phyloP scores from a whole-genome alignment of 2,888 invertebrate species.

The Rhodophaea formosa region DNA sequence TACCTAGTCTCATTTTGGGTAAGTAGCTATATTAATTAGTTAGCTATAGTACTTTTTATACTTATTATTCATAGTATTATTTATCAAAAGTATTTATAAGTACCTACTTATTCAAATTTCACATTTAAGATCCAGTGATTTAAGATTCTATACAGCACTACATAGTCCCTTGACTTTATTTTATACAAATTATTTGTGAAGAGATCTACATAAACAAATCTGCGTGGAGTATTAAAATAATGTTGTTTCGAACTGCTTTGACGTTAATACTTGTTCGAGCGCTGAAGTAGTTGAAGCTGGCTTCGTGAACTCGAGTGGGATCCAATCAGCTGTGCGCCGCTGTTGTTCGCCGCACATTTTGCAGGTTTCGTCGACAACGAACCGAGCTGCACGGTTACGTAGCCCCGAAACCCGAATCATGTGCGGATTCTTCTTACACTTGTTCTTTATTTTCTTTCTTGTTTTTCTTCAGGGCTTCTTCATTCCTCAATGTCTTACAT shows the following conservation, averaged over 20 bases:
- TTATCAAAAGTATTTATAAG: too few species aligned
- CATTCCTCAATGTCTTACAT: background rate
- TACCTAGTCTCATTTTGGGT: too few species aligned
- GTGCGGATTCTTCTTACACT: slow-evolving; percentile 76
- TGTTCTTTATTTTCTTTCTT: slow-evolving; percentile 27
- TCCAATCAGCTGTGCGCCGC: slow-evolving; percentile 15
- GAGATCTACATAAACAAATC: too few species aligned
- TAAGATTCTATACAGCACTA: too few species aligned
- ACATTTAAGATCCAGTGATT: too few species aligned
- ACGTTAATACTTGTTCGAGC: background rate
- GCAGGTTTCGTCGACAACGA: slow-evolving; percentile 99
- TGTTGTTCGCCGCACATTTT: slow-evolving; percentile 84
- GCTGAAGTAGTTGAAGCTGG: background rate
- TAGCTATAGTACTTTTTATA: too few species aligned
- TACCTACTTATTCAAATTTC: too few species aligned
- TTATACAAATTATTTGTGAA: too few species aligned
- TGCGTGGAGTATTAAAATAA: background rate
- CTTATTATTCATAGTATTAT: too few species aligned
- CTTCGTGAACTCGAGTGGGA: background rate
- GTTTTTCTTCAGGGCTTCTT: background rate
- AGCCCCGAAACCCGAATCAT: slow-evolving; percentile 93
- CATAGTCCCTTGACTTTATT: too few species aligned
- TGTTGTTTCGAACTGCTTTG: background rate
- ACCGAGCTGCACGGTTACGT: slow-evolving; percentile 89
- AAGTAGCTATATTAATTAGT: too few species aligned